These are phyloP conservation scores for Poeciliopsis prolifica DNA, from an alignment of 2,113 vertebrate species.

Conservation along the genomic window DNA sequence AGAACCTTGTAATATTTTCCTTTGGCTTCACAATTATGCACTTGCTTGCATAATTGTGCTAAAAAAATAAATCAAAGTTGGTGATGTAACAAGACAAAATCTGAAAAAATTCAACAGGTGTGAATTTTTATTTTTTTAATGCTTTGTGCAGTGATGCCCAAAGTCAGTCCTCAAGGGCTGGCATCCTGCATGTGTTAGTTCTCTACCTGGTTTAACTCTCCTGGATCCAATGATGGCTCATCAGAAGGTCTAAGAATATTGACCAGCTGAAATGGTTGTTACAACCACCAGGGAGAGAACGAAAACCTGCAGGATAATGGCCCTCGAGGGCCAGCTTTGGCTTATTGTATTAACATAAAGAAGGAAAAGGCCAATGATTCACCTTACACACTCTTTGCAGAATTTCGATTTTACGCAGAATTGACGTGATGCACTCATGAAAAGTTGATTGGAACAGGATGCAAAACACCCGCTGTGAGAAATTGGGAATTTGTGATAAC, in stretches of 20 bases:
- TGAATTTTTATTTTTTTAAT: neutral
- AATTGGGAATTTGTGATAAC: slow-evolving; percentile 92
- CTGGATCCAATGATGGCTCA: too few relatives aligned
- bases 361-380: slow-evolving; percentile 25
- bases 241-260: too few relatives aligned
- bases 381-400: slow-evolving; percentile 92
- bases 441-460: slow-evolving; percentile 95
- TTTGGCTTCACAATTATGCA: neutral
- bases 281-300: too few relatives aligned
- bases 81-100: neutral
- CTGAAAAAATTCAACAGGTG: neutral
- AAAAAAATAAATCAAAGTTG: neutral
- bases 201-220: too few relatives aligned
- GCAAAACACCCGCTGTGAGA: slow-evolving; percentile 94
- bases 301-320: too few relatives aligned
- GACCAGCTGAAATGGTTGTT: too few relatives aligned
- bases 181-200: too few relatives aligned
- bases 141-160: too few relatives aligned
- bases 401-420: slow-evolving; percentile 89
- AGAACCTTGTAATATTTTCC: neutral
- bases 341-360: neutral
- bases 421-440: slow-evolving; percentile 89
- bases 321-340: too few relatives aligned
- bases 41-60: neutral
- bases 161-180: too few relatives aligned